Evolutionary conservation across 1,140 invertebrate genomes (phyloP).

Genomic region (Heliconius melpomene): DNA sequence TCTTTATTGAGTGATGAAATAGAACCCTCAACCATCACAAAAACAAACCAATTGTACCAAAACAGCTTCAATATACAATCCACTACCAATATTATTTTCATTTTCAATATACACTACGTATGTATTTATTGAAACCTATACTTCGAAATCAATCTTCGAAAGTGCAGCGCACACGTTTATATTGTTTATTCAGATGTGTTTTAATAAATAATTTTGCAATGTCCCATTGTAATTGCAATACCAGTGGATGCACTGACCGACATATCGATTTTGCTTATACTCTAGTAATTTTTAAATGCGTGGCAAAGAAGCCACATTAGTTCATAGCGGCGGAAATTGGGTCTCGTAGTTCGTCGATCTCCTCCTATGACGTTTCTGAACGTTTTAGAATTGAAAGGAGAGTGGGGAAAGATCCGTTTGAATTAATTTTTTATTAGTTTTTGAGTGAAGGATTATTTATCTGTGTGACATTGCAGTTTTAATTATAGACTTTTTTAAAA

Average conservation of each 20-base stretch:
- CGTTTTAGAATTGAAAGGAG: background rate
- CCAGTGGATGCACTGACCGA: slow-evolving; percentile 17
- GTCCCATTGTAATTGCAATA: slow-evolving; percentile 21
- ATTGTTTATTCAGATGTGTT: slow-evolving; percentile 14
- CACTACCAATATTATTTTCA: too few relatives aligned
- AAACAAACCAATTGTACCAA: too few relatives aligned
- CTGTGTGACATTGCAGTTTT: too few relatives aligned
- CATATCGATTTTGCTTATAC: slow-evolving; percentile 24
- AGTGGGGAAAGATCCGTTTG: background rate
- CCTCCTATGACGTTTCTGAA: background rate
- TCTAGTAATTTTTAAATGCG: background rate
- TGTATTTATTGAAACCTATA: background rate
- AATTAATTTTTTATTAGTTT: background rate
- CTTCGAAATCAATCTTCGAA: slow-evolving; percentile 10
- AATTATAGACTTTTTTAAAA: too few relatives aligned
- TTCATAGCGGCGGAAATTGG: background rate
- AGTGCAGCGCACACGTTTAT: slow-evolving; percentile 12
- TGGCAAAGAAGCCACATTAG: background rate
- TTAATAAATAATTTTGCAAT: slow-evolving; percentile 27
- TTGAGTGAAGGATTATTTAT: background rate
- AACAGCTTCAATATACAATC: too few relatives aligned
- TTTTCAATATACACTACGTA: background rate
- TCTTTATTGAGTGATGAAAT: too few relatives aligned
- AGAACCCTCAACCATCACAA: too few relatives aligned
- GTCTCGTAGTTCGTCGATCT: background rate